Percentiles rank a stretch among this genome's conserved stretches.
Conservation (phyloP, 2,113 vertebrate genomes). For the Mus pahari region DNA sequence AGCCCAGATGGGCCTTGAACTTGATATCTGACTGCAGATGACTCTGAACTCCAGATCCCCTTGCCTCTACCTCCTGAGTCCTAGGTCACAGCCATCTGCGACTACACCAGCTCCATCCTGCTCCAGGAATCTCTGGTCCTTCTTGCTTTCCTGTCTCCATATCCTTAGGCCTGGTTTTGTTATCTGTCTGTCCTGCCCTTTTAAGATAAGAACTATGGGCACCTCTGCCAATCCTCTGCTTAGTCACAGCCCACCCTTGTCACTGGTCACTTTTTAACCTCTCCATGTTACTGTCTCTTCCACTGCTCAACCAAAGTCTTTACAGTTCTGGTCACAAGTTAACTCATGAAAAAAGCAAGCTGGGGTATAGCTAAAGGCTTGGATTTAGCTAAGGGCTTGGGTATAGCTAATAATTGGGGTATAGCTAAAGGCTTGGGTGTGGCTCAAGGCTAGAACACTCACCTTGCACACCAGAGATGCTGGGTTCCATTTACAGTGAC, state of each 20-base stretch:
- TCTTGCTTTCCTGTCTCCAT: not conserved
- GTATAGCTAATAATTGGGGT: not conserved
- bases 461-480: too few relatives aligned
- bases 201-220: not conserved
- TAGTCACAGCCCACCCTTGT: not conserved
- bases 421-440: too few relatives aligned
- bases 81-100: not conserved
- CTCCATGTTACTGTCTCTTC: not conserved
- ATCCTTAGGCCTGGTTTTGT: not conserved
- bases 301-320: not conserved
- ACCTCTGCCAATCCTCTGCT: not conserved
- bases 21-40: not conserved
- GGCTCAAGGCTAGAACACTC: not conserved
- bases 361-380: not conserved
- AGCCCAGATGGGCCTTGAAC: not conserved
- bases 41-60: not conserved
- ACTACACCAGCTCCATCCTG: not conserved
- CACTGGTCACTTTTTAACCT: not conserved
- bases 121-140: not conserved
- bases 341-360: slow-evolving; percentile 30
- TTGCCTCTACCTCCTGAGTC: not conserved
- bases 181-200: not conserved
- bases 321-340: not conserved
- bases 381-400: not conserved
- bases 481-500: not conserved